A percentile compares a stretch with the other conserved stretches of the same genome.
These are phyloP conservation scores for Clivina fossor DNA, from an alignment of 2,888 invertebrate genomes.

Conservation along the genomic window DNA sequence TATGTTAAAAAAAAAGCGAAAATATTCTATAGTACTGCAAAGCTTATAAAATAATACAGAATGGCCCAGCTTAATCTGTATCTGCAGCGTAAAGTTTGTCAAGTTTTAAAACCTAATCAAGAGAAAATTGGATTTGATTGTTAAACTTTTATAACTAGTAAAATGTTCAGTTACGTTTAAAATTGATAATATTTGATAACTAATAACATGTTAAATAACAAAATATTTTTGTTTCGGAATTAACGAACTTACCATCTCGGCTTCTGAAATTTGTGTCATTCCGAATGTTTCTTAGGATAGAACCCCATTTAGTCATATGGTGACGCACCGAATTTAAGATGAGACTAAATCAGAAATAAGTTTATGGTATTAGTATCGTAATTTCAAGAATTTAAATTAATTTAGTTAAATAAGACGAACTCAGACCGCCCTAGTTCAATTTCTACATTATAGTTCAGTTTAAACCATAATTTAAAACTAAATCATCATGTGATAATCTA, in stretches of 20 bases:
- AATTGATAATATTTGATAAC: not conserved
- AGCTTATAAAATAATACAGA: no score
- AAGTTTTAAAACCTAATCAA: no score
- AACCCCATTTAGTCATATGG: constrained; percentile 99
- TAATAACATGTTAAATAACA: not conserved
- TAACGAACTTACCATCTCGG: constrained; percentile 92
- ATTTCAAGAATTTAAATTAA: not conserved
- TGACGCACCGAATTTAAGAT: constrained; percentile 99
- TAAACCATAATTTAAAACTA: constrained; percentile 68
- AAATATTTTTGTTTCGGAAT: not conserved
- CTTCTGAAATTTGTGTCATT: constrained; percentile 99
- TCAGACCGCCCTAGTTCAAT: constrained; percentile 77
- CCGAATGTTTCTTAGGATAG: constrained; percentile 99
- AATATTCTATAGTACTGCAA: no score
- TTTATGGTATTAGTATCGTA: not conserved
- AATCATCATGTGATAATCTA: constrained; percentile 62
- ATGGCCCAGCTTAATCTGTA: no score
- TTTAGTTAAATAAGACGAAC: constrained; percentile 22
- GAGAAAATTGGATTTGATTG: no score
- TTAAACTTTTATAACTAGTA: no score
- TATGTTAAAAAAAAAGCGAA: no score
- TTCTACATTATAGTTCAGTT: constrained; percentile 67
- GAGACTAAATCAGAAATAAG: constrained; percentile 75
- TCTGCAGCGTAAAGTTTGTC: no score
- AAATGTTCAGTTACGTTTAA: no score